phyloP scores from a whole-genome alignment of 2,113 vertebrate species.

The Hydrochoerus hydrochaeris region DNA sequence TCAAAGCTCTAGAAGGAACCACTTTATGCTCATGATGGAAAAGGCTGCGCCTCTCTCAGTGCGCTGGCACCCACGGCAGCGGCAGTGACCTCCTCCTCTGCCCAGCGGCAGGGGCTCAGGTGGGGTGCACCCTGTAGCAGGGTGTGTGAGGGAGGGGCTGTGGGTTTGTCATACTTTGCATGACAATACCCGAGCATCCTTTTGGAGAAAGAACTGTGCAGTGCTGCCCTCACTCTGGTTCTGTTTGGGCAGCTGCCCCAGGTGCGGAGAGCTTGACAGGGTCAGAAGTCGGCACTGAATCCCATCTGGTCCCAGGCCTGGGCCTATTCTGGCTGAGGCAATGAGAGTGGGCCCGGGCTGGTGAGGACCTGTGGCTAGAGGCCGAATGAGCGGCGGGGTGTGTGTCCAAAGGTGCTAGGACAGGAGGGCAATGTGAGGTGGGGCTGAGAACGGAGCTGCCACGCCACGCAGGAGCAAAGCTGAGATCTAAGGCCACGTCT shows the following conservation, averaged over 20 bases:
- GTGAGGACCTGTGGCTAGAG: neutral
- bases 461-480: neutral
- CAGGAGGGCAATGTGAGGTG: neutral
- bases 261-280: neutral
- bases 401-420: neutral
- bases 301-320: neutral
- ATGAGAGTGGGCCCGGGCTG: neutral
- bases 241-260: neutral
- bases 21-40: conserved; percentile 38
- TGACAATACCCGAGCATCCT: neutral
- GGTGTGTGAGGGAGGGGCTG: neutral
- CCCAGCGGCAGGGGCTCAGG: neutral
- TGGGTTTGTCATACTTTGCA: neutral
- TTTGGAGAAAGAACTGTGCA: neutral
- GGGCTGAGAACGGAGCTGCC: neutral
- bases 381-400: too few species aligned
- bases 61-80: neutral
- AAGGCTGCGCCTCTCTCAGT: conserved; percentile 1
- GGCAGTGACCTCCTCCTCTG: neutral
- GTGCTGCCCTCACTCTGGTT: neutral
- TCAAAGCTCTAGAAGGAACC: conserved; percentile 16
- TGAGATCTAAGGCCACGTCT: neutral
- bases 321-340: neutral
- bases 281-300: neutral
- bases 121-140: neutral